Base-by-base conservation (phyloP, 2,797 vertebrate species). In the Brachymystax lenok region DNA sequence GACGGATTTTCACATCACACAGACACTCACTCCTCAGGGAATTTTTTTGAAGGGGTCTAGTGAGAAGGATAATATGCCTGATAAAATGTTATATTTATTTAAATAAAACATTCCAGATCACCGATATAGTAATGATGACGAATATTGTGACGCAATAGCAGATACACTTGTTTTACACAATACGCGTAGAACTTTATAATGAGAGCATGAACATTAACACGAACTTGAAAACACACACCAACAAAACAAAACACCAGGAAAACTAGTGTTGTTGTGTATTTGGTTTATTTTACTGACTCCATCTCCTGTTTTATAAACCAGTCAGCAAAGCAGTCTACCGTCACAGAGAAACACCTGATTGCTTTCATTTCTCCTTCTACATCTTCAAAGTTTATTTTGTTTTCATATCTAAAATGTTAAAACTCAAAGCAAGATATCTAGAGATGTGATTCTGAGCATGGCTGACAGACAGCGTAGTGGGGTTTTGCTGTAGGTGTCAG, bases 271-370 rank as follows among this genome's bases (percentile, higher is more conserved):
- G 84, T 92, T 80, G 80, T 85, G 89, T 89, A 93, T 95, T 93
- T 94, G 92, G 92, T 95, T 94, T 95, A 95, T 94, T 95, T 86
- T 19, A 83, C 76, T 75, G 82, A 86, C 88, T 92, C 87, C 74
- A 85, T 89, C 87, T 91, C 80, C 77, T 35, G 75, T 86, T 82
- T 87, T 81, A 88, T 89, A 90, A 93, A 94, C 92, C 92, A 86
- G 87, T 87, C 89, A 88, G 83, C 84, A 87, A 90, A 92, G 88
- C 87, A 86, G 87, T 90, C 89, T 87, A 84, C 82, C 88, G 90
- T 88, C 91, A 91, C 88, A 90, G 84, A 92, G 88, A 91, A 86
- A 89, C 90, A 88, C 85, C 88, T 92, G 92, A 93, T 92, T 92
- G 90, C 89, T 90, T 93, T 88, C 68, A 85, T 68, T 74, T 79